phyloP scores from a whole-genome alignment of 1,140 invertebrate species.

The Drosophila pruinosa region DNA sequence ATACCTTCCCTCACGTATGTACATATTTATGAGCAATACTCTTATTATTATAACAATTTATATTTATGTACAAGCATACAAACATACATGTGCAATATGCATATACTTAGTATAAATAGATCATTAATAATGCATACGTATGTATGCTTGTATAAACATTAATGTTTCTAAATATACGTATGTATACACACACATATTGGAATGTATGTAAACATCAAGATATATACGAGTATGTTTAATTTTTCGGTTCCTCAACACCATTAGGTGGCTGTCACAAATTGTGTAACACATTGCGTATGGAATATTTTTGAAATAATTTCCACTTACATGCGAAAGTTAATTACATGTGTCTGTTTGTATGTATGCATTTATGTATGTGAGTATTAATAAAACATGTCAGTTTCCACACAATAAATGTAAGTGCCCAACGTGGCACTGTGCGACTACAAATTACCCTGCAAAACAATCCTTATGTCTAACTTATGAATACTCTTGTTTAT shows the following conservation, averaged over 20 bases:
- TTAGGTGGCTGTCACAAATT: conserved; percentile 6
- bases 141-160: neutral
- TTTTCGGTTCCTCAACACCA: neutral
- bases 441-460: neutral
- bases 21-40: conserved; percentile 11
- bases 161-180: neutral
- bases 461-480: neutral
- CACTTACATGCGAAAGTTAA: neutral
- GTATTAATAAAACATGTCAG: neutral
- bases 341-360: neutral
- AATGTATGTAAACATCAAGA: neutral
- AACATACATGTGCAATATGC: neutral
- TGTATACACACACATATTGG: neutral
- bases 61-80: neutral
- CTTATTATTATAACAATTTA: conserved; percentile 4
- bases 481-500: neutral
- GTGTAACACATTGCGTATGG: conserved; percentile 5
- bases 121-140: neutral
- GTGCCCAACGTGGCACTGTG: neutral
- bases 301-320: neutral
- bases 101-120: conserved; percentile 16
- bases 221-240: neutral
- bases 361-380: neutral
- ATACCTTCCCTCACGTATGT: conserved; percentile 3
- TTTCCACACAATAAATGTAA: neutral